Percentiles rank a stretch among this genome's conserved stretches.
Evolutionary conservation across 1,140 invertebrate species (phyloP).

Genomic region (Cydia fagiglandana): DNA sequence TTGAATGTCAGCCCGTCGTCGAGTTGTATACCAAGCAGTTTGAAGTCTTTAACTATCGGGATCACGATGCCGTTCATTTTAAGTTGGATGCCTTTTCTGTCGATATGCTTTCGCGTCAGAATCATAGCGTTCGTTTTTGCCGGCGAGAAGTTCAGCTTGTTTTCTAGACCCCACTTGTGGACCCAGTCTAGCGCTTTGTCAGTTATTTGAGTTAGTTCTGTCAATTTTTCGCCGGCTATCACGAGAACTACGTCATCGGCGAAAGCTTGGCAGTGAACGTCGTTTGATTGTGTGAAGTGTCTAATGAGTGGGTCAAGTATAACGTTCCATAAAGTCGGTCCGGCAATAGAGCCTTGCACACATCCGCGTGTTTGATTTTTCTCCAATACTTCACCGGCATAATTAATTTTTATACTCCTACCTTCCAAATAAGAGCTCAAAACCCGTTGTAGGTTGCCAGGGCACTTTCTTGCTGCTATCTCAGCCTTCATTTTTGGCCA

Average conservation of each 20-base stretch:
- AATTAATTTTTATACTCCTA: too few relatives aligned
- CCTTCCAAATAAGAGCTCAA: too few relatives aligned
- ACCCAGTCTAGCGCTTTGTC: constrained; percentile 19
- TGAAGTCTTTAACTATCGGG: neutral
- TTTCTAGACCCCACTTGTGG: neutral
- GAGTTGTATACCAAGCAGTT: constrained; percentile 8
- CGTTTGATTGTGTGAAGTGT: neutral
- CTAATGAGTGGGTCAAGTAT: neutral
- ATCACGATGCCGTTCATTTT: neutral
- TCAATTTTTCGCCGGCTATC: neutral
- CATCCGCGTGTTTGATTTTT: neutral
- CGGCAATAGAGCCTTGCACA: neutral
- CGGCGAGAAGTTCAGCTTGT: neutral
- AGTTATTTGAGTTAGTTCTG: neutral
- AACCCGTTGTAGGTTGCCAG: too few relatives aligned
- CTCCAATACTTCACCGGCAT: too few relatives aligned
- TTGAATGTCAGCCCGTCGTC: constrained; percentile 32
- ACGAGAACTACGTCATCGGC: constrained; percentile 40
- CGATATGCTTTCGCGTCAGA: constrained; percentile 29
- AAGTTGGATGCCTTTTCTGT: neutral
- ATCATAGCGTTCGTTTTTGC: neutral
- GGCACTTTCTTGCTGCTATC: too few relatives aligned
- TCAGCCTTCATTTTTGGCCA: too few relatives aligned
- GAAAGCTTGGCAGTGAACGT: constrained; percentile 37
- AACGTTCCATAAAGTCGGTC: neutral